Evolutionary conservation across 2,113 vertebrate genomes (phyloP).

Genomic region (Laticauda laticaudata): DNA sequence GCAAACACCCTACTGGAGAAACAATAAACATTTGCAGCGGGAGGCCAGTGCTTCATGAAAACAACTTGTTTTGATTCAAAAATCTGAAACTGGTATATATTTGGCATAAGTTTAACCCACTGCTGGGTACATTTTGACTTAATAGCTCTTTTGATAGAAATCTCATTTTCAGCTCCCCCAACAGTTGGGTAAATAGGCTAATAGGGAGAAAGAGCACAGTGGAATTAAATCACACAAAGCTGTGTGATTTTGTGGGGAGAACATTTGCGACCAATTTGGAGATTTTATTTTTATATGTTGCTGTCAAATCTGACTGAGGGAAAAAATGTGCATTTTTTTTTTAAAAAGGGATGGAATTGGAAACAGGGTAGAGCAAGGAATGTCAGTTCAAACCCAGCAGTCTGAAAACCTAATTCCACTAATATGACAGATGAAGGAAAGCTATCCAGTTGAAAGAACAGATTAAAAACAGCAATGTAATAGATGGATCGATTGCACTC

Average conservation of each 20-base stretch:
- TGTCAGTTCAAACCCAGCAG: not conserved
- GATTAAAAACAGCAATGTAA: not conserved
- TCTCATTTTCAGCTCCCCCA: not conserved
- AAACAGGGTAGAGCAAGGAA: not conserved
- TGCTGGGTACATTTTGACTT: not conserved
- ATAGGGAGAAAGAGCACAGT: not conserved
- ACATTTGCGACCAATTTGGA: conserved; percentile 7
- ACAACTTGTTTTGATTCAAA: not conserved
- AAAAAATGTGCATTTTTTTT: not conserved
- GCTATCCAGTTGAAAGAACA: not conserved
- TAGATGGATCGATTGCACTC: not conserved
- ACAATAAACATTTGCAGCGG: not conserved
- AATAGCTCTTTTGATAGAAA: not conserved
- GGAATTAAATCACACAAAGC: not conserved
- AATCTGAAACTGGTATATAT: not conserved
- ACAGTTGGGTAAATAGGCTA: not conserved
- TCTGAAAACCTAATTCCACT: not conserved
- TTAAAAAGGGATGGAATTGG: not conserved
- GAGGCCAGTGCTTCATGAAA: not conserved
- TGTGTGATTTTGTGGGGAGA: not conserved
- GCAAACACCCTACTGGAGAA: not conserved
- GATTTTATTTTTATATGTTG: not conserved
- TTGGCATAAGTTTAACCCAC: not conserved
- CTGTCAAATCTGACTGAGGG: conserved; percentile 1
- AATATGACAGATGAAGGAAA: not conserved